phyloP scores from a whole-genome alignment of 1,140 invertebrate species.

The Micrasema minimum region DNA sequence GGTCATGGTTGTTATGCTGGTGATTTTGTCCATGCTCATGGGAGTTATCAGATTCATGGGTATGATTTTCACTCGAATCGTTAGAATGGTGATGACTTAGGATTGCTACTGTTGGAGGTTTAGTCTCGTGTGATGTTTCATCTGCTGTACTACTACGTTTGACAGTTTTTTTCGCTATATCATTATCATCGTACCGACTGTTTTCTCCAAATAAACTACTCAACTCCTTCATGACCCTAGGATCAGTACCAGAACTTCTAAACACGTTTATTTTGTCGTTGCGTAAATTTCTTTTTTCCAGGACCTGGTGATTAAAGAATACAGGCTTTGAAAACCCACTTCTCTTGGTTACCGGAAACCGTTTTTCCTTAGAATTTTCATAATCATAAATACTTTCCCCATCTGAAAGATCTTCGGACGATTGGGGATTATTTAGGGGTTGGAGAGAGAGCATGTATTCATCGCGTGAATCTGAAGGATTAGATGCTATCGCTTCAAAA shows the following conservation, averaged over 20 bases:
- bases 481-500: slow-evolving; percentile 59
- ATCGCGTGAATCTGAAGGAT: slow-evolving; percentile 64
- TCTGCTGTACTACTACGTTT: slow-evolving; percentile 62
- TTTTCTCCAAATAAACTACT: slow-evolving; percentile 65
- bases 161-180: slow-evolving; percentile 61
- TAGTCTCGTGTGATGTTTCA: slow-evolving; percentile 58
- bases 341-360: slow-evolving; percentile 73
- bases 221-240: slow-evolving; percentile 67
- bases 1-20: slow-evolving; percentile 57
- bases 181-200: slow-evolving; percentile 56
- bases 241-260: slow-evolving; percentile 63
- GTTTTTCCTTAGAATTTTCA: slow-evolving; percentile 64
- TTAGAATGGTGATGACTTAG: slow-evolving; percentile 55
- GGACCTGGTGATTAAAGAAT: slow-evolving; percentile 23
- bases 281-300: slow-evolving; percentile 44
- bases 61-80: slow-evolving; percentile 56
- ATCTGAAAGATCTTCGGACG: slow-evolving; percentile 59
- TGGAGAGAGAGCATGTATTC: slow-evolving; percentile 68
- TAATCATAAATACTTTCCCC: slow-evolving; percentile 58
- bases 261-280: slow-evolving; percentile 56
- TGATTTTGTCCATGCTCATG: slow-evolving; percentile 56
- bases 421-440: slow-evolving; percentile 64
- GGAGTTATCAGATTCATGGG: slow-evolving; percentile 32
- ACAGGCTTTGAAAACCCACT: slow-evolving; percentile 59
- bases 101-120: slow-evolving; percentile 58